Evolutionary conservation across 2,113 vertebrate genomes (phyloP), one percentile per base, ranked within the genome.

Genomic region (Alethe diademata): DNA sequence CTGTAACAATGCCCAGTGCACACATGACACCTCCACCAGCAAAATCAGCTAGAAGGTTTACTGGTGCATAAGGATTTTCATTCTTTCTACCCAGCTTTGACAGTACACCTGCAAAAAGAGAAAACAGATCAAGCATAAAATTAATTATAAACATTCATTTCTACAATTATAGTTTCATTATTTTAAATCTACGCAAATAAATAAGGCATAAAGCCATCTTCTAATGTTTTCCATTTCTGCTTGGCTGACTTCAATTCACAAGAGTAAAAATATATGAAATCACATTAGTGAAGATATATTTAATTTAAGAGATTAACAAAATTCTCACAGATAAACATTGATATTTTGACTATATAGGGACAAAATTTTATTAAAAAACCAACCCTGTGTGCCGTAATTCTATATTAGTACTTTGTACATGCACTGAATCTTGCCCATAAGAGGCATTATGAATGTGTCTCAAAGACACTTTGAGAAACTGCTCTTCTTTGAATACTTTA

Each of bases 41-140:
- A 78, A 99, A 99, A 97, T 99, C 99, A n/a, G 98, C 99, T 72
- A 99, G 43, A 83, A 99, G 98, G 89, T 99, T 99, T 73, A 98
- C 1, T 0, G 99, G 99, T 13, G 99, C 97, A 2, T 96, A 98
- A 1, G 99, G 99, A 74, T 98, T 99, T 96, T 99, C 98, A 18
- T 92, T 86, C 25, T 98, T 98, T 42, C 98, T 98, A 84, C 99
- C 99, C 92, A 99, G 92, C 86, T 97, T 98, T 28, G 99, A 99
- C 45, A 99, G 93, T 69, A 99, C 97, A 82, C 99, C 99, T 99
- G 86, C 82, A 10, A 85, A 42, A 5, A 75, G 23, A 90, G 42
- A 56, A 85, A 95, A 82, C 23, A 86, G 66, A 60, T 9, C 19
- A 48, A 82, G 18, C 51, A 66, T 60, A 53, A 86, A 92, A 79